Base-by-base conservation (phyloP, 1,140 invertebrate genomes). In the Leguminivora glycinivorella region DNA sequence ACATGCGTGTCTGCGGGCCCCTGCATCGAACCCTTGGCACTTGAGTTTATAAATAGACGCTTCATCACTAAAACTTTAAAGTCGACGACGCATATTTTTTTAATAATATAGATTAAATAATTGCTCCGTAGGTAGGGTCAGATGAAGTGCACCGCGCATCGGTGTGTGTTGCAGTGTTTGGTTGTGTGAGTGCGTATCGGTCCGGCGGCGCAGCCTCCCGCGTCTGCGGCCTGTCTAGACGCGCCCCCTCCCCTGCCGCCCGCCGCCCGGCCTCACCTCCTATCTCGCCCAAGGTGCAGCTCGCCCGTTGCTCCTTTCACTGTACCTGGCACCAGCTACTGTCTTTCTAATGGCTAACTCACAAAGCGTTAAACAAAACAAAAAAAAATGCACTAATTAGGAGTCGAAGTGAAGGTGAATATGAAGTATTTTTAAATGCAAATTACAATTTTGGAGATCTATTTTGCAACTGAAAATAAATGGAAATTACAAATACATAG, bases 161-260 rank as follows among this genome's bases (percentile, higher is more conserved):
- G 68, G 74, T 72, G 72, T 66, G 68, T 77, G 84, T 80, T 87
- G 86, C 83, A 87, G 66, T 72, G 72, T 67, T 68, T 68, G 72
- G 3, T 40, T 67, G 85, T 85, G 85, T 88, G 87, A 68, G 87
- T 79, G 81, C 63, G 71, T 69, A 75, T 71, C 74, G 77, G 82
- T 75, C 24, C 22, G 78, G 79, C 83, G 75, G 84, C 83, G 85
- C 88, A 89, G 87, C 87, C 87, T 89, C 89, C 86, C 78, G 82
- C 84, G 89, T 91, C 89, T 91, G 87, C 86, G 86, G 85, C 85
- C 89, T 84, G 89, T 89, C 89, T 89, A 89, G 88, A 90, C 88
- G 80, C 68, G 77, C 81, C 77, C 75, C 75, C 73, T 72, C 69
- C 72, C 70, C 56, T 77, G 71, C 31, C 72, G 70, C 60, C 66